These are phyloP conservation scores for Platycercus adscitus DNA, from an alignment of 2,113 vertebrate genomes.

Conservation along the genomic window DNA sequence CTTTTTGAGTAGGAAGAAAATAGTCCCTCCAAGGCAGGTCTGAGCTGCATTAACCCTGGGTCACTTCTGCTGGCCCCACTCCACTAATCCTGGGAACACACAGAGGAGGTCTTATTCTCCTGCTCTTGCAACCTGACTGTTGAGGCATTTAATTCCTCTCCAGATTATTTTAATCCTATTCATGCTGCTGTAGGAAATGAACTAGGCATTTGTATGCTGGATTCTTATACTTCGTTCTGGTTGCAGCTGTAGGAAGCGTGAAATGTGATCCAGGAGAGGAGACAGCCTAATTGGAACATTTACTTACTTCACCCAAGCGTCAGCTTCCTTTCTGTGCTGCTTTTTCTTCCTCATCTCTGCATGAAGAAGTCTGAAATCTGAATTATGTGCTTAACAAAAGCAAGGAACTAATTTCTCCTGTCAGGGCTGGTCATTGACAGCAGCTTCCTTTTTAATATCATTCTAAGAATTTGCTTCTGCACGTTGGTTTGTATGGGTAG, in stretches of 20 bases:
- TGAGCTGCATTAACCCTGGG: conserved; percentile 44
- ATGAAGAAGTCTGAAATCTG: neutral
- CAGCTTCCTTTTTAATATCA: neutral
- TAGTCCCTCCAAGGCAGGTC: neutral
- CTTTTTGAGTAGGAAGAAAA: neutral
- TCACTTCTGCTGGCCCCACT: conserved; percentile 37
- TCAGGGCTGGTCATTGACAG: conserved; percentile 25
- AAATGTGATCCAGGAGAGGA: conserved; percentile 52
- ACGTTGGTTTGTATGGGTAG: neutral
- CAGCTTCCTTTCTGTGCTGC: neutral
- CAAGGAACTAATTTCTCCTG: conserved; percentile 8
- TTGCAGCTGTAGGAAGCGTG: conserved; percentile 34
- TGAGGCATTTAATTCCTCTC: conserved; percentile 48
- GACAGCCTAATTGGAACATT: conserved; percentile 24
- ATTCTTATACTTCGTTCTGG: conserved; percentile 7
- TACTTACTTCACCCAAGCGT: neutral
- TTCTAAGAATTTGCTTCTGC: neutral
- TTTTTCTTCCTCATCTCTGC: conserved; percentile 33
- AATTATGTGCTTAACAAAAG: conserved; percentile 40
- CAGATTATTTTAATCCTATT: conserved; percentile 56
- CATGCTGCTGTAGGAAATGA: conserved; percentile 8
- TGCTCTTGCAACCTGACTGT: conserved; percentile 2
- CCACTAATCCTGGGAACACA: conserved; percentile 36
- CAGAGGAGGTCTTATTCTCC: conserved; percentile 37
- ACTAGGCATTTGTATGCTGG: conserved; percentile 48